A percentile compares a stretch with the other conserved stretches of the same genome.
phyloP scores from a whole-genome alignment of 2,888 invertebrate genomes.

The Abrostola tripartita region DNA sequence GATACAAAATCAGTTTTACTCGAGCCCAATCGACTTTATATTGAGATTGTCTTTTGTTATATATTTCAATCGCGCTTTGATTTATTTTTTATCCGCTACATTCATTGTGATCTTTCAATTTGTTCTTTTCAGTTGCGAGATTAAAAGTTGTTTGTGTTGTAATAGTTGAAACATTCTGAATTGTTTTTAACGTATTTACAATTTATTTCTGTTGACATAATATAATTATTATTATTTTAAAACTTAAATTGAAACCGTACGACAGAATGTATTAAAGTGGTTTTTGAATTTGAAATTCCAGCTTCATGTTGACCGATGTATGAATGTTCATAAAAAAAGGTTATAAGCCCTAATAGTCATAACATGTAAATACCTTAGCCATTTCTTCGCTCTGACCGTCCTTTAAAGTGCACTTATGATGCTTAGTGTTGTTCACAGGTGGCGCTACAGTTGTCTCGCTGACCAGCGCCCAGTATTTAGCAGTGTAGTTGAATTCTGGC shows the following conservation, averaged over 20 bases:
- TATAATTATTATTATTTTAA: slow-evolving; percentile 1
- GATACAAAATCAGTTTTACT: slow-evolving; percentile 50
- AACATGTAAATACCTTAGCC: slow-evolving; percentile 69
- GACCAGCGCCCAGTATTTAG: slow-evolving; percentile 83
- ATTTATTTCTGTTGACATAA: slow-evolving; percentile 8
- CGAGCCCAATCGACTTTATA: slow-evolving; percentile 48
- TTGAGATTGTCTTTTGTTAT: slow-evolving; percentile 53
- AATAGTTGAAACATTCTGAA: slow-evolving; percentile 20
- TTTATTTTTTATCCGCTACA: slow-evolving; percentile 37
- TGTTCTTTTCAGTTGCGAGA: slow-evolving; percentile 31
- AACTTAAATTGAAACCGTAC: no score
- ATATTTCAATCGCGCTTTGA: slow-evolving; percentile 47
- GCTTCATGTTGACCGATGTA: no score
- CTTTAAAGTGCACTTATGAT: slow-evolving; percentile 81
- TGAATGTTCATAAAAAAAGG: no score
- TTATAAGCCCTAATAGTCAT: no score
- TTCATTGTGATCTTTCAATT: slow-evolving; percentile 45
- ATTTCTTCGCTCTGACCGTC: slow-evolving; percentile 81
- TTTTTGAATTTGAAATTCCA: no score
- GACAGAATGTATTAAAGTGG: no score
- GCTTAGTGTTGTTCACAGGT: slow-evolving; percentile 71
- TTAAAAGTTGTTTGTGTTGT: slow-evolving; percentile 25
- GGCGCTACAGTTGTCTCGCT: slow-evolving; percentile 80
- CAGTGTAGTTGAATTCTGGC: slow-evolving; percentile 84
- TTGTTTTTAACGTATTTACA: slow-evolving; percentile 19